phyloP scores from a whole-genome alignment of 2,888 invertebrate species.

The Polyommatus icarus region DNA sequence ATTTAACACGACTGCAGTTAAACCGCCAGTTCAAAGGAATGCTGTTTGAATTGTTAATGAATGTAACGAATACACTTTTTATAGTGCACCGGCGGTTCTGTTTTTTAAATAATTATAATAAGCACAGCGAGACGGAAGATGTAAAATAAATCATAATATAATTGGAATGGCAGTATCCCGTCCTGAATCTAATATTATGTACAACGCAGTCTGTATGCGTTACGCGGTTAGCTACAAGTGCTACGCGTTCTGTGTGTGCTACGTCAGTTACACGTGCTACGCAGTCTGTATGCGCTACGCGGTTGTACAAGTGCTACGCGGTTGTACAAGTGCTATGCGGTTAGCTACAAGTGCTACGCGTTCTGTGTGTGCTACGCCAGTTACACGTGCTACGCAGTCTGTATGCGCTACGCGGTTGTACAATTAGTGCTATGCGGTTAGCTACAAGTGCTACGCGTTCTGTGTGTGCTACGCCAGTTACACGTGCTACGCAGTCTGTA shows the following conservation, averaged over 20 bases:
- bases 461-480: background rate
- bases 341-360: too few relatives aligned
- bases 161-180: background rate
- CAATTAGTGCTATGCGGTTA: background rate
- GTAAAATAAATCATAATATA: background rate
- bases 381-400: background rate
- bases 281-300: background rate
- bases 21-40: conserved; percentile 20
- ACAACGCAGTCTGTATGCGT: background rate
- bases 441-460: background rate
- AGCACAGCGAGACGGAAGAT: background rate
- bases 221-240: background rate
- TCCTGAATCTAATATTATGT: background rate
- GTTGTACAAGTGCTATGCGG: too few relatives aligned
- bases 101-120: background rate
- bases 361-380: too few relatives aligned
- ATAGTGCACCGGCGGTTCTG: background rate
- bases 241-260: background rate
- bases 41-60: conserved; percentile 21
- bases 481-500: background rate
- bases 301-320: too few relatives aligned
- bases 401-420: background rate
- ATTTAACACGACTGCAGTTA: conserved; percentile 21
- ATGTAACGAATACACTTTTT: conserved; percentile 24
- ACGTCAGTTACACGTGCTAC: background rate